Percentiles rank a stretch among this genome's conserved stretches.
Evolutionary conservation across 2,888 invertebrate genomes (phyloP).

Genomic region (Eurois occulta): DNA sequence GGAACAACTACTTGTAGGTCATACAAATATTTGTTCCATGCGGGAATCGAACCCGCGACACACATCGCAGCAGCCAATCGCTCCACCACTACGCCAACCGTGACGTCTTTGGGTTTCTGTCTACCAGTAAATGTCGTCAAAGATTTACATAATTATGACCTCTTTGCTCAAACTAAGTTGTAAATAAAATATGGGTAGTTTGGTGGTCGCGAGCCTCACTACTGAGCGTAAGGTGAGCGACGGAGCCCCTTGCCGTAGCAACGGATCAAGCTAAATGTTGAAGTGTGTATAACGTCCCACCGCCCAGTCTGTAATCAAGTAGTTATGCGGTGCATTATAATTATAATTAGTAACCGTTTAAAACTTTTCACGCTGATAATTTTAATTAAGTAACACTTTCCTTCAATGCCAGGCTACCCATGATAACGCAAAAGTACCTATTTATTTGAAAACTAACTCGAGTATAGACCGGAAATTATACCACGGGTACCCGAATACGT

Average conservation of each 20-base stretch:
- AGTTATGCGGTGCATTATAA: constrained; percentile 47
- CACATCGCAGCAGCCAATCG: too few relatives aligned
- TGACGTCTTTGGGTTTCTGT: too few relatives aligned
- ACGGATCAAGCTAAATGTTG: not conserved
- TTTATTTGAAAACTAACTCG: constrained; percentile 1
- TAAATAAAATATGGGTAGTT: too few relatives aligned
- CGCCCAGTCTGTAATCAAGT: constrained; percentile 43
- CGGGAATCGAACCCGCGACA: too few relatives aligned
- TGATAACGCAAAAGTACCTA: not conserved
- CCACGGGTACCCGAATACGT: too few relatives aligned
- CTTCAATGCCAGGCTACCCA: not conserved
- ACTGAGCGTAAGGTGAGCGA: not conserved
- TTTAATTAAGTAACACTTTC: constrained; percentile 28
- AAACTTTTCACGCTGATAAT: constrained; percentile 37
- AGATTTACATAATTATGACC: too few relatives aligned
- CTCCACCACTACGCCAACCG: too few relatives aligned
- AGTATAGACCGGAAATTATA: not conserved
- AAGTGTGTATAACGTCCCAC: not conserved
- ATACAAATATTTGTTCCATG: too few relatives aligned
- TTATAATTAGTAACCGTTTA: constrained; percentile 37
- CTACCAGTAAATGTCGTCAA: too few relatives aligned
- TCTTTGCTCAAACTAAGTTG: too few relatives aligned
- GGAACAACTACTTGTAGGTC: too few relatives aligned
- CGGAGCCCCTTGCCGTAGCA: not conserved
- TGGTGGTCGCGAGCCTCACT: not conserved